Percentiles rank a stretch among this genome's conserved stretches.
Conservation (phyloP, 1,140 invertebrate species). For the Cephus cinctus region DNA sequence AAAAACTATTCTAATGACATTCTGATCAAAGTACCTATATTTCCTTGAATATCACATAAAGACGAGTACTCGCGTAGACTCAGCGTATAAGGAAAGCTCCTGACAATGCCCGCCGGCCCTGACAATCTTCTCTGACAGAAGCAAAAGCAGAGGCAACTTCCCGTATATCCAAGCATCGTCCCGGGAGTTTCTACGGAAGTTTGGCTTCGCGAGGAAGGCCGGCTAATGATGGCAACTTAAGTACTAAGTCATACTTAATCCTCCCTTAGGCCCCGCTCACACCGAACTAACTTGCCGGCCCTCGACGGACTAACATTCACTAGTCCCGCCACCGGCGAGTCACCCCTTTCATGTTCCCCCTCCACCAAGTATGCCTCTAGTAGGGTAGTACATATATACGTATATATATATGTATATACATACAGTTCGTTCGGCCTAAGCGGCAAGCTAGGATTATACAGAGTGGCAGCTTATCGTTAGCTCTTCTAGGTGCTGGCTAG, state of each 20-base stretch:
- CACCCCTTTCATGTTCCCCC: conserved; percentile 1
- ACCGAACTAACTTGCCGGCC: conserved; percentile 17
- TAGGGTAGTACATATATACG: too few species aligned
- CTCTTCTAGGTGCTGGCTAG: too few species aligned
- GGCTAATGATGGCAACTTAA: conserved; percentile 51
- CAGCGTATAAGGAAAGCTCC: conserved; percentile 7
- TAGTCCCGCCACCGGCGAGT: not conserved
- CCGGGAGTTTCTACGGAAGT: not conserved
- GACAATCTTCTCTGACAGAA: not conserved
- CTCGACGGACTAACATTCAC: conserved; percentile 20
- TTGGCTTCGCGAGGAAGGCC: conserved; percentile 10
- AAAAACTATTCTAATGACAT: too few species aligned
- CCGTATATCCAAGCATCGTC: not conserved
- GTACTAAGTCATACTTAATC: conserved; percentile 52
- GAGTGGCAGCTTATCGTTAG: conserved; percentile 29
- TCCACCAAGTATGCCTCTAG: conserved; percentile 12
- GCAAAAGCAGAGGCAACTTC: not conserved
- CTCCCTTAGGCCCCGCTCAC: conserved; percentile 13
- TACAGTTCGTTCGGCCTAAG: not conserved
- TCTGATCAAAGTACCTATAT: too few species aligned
- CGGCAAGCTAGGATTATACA: conserved; percentile 37
- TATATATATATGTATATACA: not conserved
- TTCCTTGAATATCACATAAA: conserved; percentile 12
- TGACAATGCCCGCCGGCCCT: conserved; percentile 34
- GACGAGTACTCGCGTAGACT: conserved; percentile 6